phyloP scores from a whole-genome alignment of 1,140 invertebrate species.

The Zaprionus tsacasi region DNA sequence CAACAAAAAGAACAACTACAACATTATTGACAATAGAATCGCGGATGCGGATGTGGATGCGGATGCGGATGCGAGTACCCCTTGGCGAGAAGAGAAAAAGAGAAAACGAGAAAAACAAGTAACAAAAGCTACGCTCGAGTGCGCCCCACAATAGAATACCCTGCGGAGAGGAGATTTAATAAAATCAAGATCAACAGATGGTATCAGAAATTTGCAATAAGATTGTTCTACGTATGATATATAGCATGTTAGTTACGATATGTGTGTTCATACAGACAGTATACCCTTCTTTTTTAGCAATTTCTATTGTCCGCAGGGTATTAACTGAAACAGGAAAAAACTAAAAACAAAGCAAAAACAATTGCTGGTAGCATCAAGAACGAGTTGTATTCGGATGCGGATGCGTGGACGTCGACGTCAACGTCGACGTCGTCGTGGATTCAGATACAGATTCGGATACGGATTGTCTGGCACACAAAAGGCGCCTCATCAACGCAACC shows the following conservation, averaged over 20 bases:
- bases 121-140: neutral
- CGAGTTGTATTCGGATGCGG: slow-evolving; percentile 12
- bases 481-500: slow-evolving; percentile 70
- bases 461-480: slow-evolving; percentile 46
- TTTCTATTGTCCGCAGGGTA: no score
- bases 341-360: slow-evolving; percentile 16
- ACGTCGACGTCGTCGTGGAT: slow-evolving; percentile 9
- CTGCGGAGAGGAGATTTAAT: no score
- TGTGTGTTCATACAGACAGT: no score
- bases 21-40: slow-evolving; percentile 43
- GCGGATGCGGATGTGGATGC: slow-evolving; percentile 59
- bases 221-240: no score
- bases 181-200: no score
- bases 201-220: no score
- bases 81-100: slow-evolving; percentile 6
- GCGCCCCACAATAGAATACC: no score
- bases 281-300: no score
- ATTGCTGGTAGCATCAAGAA: slow-evolving; percentile 20
- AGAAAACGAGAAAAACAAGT: slow-evolving; percentile 6
- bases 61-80: slow-evolving; percentile 48
- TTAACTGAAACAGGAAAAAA: neutral
- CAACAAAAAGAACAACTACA: slow-evolving; percentile 11
- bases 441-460: slow-evolving; percentile 1
- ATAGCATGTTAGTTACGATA: no score
- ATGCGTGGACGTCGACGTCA: neutral